phyloP scores from a whole-genome alignment of 2,888 invertebrate genomes.

The Dioctria rufipes region DNA sequence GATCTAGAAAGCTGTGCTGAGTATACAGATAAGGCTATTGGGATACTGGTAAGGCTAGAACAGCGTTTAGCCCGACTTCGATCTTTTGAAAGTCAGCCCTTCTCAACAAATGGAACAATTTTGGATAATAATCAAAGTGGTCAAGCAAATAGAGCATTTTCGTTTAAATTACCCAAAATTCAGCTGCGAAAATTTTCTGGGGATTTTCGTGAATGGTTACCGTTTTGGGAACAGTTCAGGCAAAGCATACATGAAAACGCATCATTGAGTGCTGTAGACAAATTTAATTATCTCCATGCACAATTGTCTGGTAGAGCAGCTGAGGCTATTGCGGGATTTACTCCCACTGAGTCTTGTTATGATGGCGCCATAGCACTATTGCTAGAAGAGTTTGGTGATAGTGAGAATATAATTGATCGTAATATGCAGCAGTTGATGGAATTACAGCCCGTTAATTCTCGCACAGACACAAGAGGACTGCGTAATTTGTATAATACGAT shows the following conservation, averaged over 20 bases:
- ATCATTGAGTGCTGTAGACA: not conserved
- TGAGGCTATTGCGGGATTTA: too few species aligned
- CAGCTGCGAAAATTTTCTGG: constrained; percentile 1
- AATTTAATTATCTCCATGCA: constrained; percentile 11
- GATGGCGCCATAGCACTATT: not conserved
- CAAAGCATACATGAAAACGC: too few species aligned
- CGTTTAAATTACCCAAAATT: not conserved
- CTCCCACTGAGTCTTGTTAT: not conserved
- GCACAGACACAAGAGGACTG: not conserved
- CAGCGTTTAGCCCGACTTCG: too few species aligned
- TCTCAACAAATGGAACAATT: too few species aligned
- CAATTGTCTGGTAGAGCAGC: too few species aligned
- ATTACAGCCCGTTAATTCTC: not conserved
- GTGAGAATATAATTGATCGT: not conserved
- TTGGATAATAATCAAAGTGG: too few species aligned
- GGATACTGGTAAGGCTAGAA: too few species aligned
- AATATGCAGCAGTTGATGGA: constrained; percentile 13
- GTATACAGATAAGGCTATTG: too few species aligned
- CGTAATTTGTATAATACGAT: constrained; percentile 16
- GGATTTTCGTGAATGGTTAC: not conserved
- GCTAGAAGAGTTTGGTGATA: too few species aligned
- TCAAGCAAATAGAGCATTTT: too few species aligned
- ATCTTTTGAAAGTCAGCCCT: too few species aligned
- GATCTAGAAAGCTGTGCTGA: too few species aligned
- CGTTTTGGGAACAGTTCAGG: not conserved